Conservation (phyloP, 2,888 invertebrate species). For the Mythimna loreyi region DNA sequence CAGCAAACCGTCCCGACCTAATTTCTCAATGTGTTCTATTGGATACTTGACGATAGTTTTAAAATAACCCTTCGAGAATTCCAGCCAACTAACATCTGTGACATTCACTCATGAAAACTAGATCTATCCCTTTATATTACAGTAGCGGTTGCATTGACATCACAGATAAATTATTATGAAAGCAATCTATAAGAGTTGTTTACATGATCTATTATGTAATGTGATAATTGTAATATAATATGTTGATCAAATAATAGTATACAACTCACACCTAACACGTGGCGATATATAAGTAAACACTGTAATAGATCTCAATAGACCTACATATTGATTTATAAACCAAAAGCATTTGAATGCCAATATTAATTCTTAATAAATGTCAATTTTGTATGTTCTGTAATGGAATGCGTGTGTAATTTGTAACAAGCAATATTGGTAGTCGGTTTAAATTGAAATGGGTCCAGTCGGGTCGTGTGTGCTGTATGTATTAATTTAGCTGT, state of each 20-base stretch:
- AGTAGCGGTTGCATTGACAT: neutral
- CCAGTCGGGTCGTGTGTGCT: slow-evolving; percentile 25
- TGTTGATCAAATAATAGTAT: slow-evolving; percentile 18
- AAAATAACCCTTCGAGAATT: slow-evolving; percentile 39
- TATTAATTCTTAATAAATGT: slow-evolving; percentile 44
- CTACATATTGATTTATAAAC: slow-evolving; percentile 18
- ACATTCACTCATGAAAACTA: slow-evolving; percentile 4
- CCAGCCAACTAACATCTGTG: slow-evolving; percentile 15
- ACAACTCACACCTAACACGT: slow-evolving; percentile 40
- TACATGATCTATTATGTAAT: slow-evolving; percentile 29
- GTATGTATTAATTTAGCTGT: slow-evolving; percentile 40
- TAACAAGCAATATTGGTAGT: slow-evolving; percentile 27
- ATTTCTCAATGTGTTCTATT: slow-evolving; percentile 33
- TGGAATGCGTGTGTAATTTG: slow-evolving; percentile 39
- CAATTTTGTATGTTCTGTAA: slow-evolving; percentile 38
- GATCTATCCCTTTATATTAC: neutral
- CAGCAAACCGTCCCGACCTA: slow-evolving; percentile 35
- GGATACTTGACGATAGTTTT: slow-evolving; percentile 25
- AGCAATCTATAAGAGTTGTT: slow-evolving; percentile 21
- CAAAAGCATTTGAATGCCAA: slow-evolving; percentile 29
- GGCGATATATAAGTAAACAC: slow-evolving; percentile 15
- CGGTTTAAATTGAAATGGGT: slow-evolving; percentile 40
- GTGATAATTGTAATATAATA: slow-evolving; percentile 35
- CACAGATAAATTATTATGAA: slow-evolving; percentile 29
- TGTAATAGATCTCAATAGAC: slow-evolving; percentile 16